Conservation (phyloP, 2,113 vertebrate species). For the Proteles cristata region DNA sequence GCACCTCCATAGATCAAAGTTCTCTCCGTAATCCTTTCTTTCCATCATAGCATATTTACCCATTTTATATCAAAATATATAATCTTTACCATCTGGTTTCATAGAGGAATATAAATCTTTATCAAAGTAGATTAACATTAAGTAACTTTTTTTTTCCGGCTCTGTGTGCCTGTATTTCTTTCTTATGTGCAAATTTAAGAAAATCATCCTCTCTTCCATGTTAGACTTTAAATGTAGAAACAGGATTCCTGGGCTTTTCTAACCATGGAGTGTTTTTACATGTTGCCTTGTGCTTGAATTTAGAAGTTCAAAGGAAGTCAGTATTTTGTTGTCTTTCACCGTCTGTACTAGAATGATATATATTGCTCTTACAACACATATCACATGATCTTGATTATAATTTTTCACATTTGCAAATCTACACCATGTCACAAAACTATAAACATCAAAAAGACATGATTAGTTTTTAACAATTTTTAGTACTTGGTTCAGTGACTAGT, state of each 20-base stretch:
- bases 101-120: slow-evolving; percentile 75
- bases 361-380: neutral
- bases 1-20: slow-evolving; percentile 78
- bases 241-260: slow-evolving; percentile 17
- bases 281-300: slow-evolving; percentile 24
- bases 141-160: slow-evolving; percentile 28
- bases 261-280: neutral
- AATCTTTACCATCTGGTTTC: slow-evolving; percentile 75
- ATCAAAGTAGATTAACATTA: slow-evolving; percentile 76
- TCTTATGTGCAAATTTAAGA: slow-evolving; percentile 61
- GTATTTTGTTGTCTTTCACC: neutral
- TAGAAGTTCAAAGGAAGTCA: slow-evolving; percentile 48
- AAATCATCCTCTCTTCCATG: slow-evolving; percentile 32
- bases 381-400: neutral
- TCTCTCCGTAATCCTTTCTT: slow-evolving; percentile 72
- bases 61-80: slow-evolving; percentile 78
- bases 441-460: neutral
- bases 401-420: slow-evolving; percentile 1
- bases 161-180: slow-evolving; percentile 46
- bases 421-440: neutral
- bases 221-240: slow-evolving; percentile 60
- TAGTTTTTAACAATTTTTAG: slow-evolving; percentile 31
- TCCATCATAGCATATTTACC: slow-evolving; percentile 70
- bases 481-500: neutral
- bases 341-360: neutral